These are phyloP conservation scores for Vandiemenella viatica DNA, from an alignment of 2,888 invertebrate species.

Conservation along the genomic window DNA sequence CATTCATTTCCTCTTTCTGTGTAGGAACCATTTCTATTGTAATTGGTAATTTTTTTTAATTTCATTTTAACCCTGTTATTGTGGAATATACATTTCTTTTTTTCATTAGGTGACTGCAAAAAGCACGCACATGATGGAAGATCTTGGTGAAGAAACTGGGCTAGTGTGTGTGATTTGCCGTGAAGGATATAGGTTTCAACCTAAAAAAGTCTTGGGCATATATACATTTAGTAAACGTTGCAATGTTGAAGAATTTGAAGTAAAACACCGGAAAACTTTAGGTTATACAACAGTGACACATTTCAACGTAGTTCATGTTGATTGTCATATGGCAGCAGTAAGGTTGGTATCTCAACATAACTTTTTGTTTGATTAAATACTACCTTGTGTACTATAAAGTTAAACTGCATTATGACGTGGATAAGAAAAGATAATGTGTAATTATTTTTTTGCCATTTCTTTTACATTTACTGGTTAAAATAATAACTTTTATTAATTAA, in stretches of 20 bases:
- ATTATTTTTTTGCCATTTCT: too few relatives aligned
- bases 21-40: too few relatives aligned
- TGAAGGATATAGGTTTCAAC: conserved; percentile 93
- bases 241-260: conserved; percentile 84
- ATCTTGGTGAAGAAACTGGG: conserved; percentile 88
- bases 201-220: conserved; percentile 83
- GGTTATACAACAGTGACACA: conserved; percentile 92
- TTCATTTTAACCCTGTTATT: too few relatives aligned
- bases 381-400: too few relatives aligned
- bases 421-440: too few relatives aligned
- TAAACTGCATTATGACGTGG: too few relatives aligned
- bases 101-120: conserved; percentile 61
- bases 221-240: conserved; percentile 95
- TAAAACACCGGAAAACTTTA: conserved; percentile 71
- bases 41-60: too few relatives aligned
- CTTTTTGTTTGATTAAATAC: too few relatives aligned
- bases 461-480: too few relatives aligned
- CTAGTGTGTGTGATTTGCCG: conserved; percentile 94
- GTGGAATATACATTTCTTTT: too few relatives aligned
- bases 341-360: conserved; percentile 43
- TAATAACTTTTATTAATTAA: too few relatives aligned
- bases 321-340: conserved; percentile 95
- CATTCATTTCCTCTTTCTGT: too few relatives aligned
- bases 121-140: conserved; percentile 83
- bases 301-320: conserved; percentile 95